phyloP scores from a whole-genome alignment of 2,113 vertebrate genomes.

The Archocentrus centrarchus region DNA sequence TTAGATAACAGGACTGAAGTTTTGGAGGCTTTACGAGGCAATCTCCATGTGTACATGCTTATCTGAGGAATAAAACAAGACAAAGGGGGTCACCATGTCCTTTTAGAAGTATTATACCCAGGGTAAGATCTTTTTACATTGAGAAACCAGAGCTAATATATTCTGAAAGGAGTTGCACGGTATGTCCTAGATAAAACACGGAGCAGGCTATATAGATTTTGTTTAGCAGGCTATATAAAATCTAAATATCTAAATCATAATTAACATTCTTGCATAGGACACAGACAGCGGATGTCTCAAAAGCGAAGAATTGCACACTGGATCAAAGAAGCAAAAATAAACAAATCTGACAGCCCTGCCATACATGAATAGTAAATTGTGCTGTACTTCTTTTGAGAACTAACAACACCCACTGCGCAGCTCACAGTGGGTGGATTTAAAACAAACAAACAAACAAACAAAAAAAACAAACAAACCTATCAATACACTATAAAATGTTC shows the following conservation, averaged over 20 bases:
- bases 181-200: slow-evolving; percentile 14
- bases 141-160: neutral
- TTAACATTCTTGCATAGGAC: slow-evolving; percentile 37
- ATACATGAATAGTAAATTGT: slow-evolving; percentile 21
- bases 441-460: neutral
- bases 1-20: slow-evolving; percentile 66
- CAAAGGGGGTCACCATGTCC: slow-evolving; percentile 26
- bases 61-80: slow-evolving; percentile 30
- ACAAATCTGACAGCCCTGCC: slow-evolving; percentile 49
- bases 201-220: neutral
- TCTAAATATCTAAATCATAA: neutral
- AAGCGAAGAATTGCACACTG: slow-evolving; percentile 24
- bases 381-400: slow-evolving; percentile 9
- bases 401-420: neutral
- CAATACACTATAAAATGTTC: neutral
- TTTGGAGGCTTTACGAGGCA: slow-evolving; percentile 43
- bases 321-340: slow-evolving; percentile 55
- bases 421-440: neutral
- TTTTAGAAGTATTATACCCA: slow-evolving; percentile 8
- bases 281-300: slow-evolving; percentile 35
- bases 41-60: slow-evolving; percentile 26
- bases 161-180: neutral
- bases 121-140: slow-evolving; percentile 24
- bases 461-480: neutral
- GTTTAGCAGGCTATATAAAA: neutral